Evolutionary conservation across 2,113 vertebrate genomes (phyloP).

Genomic region (Cervus canadensis): DNA sequence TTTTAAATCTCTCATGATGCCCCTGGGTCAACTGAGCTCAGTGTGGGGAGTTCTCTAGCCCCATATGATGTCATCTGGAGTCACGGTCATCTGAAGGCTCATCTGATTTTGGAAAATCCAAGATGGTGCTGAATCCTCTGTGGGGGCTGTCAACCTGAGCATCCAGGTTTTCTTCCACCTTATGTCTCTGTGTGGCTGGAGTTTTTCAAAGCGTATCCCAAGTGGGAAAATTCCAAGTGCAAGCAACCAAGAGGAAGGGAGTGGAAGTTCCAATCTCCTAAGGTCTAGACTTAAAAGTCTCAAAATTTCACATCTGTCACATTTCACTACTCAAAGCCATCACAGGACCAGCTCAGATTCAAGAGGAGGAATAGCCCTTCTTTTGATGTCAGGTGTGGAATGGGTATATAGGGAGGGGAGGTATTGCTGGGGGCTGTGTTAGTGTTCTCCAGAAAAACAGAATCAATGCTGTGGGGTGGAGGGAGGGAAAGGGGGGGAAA

Average conservation of each 20-base stretch:
- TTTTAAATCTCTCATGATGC: background rate
- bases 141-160: background rate
- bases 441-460: background rate
- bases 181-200: background rate
- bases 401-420: background rate
- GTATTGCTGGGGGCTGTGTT: background rate
- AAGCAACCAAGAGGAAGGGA: background rate
- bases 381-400: background rate
- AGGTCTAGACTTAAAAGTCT: background rate
- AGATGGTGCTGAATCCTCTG: background rate
- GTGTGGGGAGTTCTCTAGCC: background rate
- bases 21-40: background rate
- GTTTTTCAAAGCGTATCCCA: background rate
- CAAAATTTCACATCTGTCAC: background rate
- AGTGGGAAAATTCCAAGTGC: background rate
- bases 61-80: background rate
- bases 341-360: background rate
- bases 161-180: background rate
- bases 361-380: background rate
- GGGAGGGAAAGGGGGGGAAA: background rate
- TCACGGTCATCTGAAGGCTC: background rate
- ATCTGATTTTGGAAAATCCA: constrained; percentile 15
- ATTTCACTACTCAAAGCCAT: background rate
- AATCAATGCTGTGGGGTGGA: background rate
- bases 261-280: background rate